Evolutionary conservation across 2,888 invertebrate species (phyloP).

Genomic region (Exocentrus adspersus): DNA sequence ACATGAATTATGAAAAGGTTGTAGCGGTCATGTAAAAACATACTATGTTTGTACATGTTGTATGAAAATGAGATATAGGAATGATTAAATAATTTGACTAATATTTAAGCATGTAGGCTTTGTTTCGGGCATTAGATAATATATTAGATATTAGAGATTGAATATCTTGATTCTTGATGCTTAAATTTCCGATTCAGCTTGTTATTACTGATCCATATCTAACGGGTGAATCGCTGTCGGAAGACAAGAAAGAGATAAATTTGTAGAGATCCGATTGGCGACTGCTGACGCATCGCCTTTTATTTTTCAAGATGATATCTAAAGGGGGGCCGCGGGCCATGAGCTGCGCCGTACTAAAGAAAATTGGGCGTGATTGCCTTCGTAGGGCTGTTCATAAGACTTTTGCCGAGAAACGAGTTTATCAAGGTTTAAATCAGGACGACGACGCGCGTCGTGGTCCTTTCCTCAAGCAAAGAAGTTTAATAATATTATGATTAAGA

Average conservation of each 20-base stretch:
- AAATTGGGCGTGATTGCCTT: constrained; percentile 8
- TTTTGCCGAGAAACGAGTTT: neutral
- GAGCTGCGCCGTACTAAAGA: neutral
- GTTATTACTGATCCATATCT: neutral
- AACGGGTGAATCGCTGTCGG: neutral
- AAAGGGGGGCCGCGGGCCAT: neutral
- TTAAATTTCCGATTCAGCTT: neutral
- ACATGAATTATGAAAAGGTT: no score
- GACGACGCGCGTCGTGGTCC: no score
- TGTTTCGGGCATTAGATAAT: no score
- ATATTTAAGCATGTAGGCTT: no score
- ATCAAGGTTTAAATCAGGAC: constrained; percentile 7
- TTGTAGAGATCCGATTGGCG: constrained; percentile 12
- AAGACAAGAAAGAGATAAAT: neutral
- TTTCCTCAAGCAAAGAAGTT: neutral
- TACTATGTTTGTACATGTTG: no score
- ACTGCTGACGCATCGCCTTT: constrained; percentile 12
- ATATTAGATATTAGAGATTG: no score
- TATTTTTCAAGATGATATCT: constrained; percentile 8
- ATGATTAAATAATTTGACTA: no score
- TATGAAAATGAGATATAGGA: no score
- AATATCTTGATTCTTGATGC: no score
- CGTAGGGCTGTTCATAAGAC: constrained; percentile 8
- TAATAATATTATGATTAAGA: no score
- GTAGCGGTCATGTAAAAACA: no score